Conservation (phyloP, 1,140 invertebrate species). For the Chelonus insularis region DNA sequence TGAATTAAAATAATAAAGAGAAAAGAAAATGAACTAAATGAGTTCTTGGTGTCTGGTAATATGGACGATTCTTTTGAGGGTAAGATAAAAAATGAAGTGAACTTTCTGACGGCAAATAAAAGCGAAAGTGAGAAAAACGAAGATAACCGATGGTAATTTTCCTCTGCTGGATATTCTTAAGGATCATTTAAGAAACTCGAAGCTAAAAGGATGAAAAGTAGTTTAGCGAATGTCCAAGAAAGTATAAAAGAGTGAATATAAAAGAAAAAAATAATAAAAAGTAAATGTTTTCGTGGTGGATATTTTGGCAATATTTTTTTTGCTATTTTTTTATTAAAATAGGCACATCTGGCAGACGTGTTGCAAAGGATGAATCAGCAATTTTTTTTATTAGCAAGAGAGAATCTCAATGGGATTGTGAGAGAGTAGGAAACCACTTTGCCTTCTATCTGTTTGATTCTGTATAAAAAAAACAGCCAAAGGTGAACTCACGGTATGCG, state of each 20-base stretch:
- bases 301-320: background rate
- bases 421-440: background rate
- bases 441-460: conserved; percentile 10
- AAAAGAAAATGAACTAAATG: too few species aligned
- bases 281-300: conserved; percentile 16
- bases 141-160: conserved; percentile 18
- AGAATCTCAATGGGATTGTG: background rate
- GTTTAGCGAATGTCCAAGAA: too few species aligned
- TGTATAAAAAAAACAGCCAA: conserved; percentile 37
- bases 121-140: background rate
- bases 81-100: conserved; percentile 6
- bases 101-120: background rate
- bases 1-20: too few species aligned
- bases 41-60: too few species aligned
- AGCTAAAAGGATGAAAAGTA: conserved; percentile 24
- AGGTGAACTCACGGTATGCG: background rate
- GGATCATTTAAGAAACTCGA: conserved; percentile 30
- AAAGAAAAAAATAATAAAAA: conserved; percentile 2
- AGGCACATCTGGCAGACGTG: conserved; percentile 37
- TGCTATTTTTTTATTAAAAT: conserved; percentile 41
- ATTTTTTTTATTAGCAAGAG: conserved; percentile 34
- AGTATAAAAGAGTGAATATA: too few species aligned
- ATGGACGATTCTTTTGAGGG: too few species aligned
- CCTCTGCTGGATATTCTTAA: conserved; percentile 28
- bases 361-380: conserved; percentile 37